These are phyloP conservation scores for Caenorhabditis inopinata DNA, from an alignment of 1,140 invertebrate genomes.

Conservation along the genomic window DNA sequence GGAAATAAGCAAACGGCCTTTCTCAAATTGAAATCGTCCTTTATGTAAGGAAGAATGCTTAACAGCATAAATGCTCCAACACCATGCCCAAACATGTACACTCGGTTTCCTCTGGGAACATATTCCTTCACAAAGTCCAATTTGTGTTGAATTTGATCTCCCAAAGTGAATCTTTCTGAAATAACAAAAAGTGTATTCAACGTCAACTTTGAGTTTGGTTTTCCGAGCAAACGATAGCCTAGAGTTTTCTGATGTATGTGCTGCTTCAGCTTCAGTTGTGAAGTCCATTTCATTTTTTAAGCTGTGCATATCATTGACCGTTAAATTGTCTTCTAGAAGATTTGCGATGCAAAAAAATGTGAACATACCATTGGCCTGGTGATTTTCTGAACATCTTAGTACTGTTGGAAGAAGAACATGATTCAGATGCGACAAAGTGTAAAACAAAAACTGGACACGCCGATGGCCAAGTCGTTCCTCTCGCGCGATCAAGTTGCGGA, in stretches of 20 bases:
- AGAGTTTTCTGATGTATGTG: no score
- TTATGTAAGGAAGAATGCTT: conserved; percentile 33
- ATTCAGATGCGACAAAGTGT: conserved; percentile 51
- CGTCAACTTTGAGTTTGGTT: no score
- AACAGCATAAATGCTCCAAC: conserved; percentile 47
- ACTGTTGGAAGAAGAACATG: conserved; percentile 45
- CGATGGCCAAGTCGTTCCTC: neutral
- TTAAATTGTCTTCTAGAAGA: neutral
- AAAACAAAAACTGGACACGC: conserved; percentile 36
- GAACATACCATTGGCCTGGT: neutral
- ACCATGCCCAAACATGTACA: conserved; percentile 46
- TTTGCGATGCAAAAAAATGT: neutral
- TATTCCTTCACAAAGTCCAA: conserved; percentile 42
- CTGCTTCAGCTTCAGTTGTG: no score
- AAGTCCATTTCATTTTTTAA: no score
- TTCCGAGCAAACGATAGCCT: no score
- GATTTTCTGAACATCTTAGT: neutral
- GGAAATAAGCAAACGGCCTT: conserved; percentile 41
- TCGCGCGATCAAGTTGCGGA: conserved; percentile 33
- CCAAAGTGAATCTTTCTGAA: conserved; percentile 46
- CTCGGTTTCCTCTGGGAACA: conserved; percentile 15
- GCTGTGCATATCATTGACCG: neutral
- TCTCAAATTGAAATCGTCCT: conserved; percentile 45
- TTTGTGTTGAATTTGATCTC: conserved; percentile 48
- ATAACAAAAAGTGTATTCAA: neutral